Evolutionary conservation across 2,113 vertebrate species (phyloP).

Genomic region (Osmerus eperlanus): DNA sequence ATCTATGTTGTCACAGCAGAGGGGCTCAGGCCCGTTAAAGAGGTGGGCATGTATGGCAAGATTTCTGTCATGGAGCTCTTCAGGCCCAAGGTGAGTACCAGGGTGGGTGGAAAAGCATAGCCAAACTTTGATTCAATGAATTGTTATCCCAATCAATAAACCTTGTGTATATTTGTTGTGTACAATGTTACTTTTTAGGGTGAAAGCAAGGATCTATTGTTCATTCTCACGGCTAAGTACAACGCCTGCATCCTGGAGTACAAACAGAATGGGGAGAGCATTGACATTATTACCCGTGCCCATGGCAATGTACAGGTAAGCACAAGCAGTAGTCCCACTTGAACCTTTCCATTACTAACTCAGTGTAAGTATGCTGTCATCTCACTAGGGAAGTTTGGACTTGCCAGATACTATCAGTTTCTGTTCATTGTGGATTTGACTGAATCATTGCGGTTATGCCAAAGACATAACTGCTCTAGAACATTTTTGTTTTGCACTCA

Average conservation of each 20-base stretch:
- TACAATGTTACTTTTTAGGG: slow-evolving; percentile 70
- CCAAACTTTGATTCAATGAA: too few species aligned
- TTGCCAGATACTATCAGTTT: too few species aligned
- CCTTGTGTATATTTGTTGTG: too few species aligned
- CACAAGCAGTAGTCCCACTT: background rate
- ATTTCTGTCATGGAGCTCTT: slow-evolving; percentile 98
- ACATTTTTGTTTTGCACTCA: too few species aligned
- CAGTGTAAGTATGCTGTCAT: too few species aligned
- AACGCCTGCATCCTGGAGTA: slow-evolving; percentile 98
- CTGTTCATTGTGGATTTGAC: too few species aligned
- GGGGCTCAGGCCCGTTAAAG: slow-evolving; percentile 96
- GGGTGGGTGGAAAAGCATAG: background rate
- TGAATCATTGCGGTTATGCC: too few species aligned
- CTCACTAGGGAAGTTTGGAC: too few species aligned
- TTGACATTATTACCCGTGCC: slow-evolving; percentile 95
- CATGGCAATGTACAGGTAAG: slow-evolving; percentile 96
- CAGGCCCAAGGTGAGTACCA: slow-evolving; percentile 84
- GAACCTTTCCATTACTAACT: background rate
- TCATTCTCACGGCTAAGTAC: slow-evolving; percentile 97
- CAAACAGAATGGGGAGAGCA: slow-evolving; percentile 94
- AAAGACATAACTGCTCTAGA: too few species aligned
- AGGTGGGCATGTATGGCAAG: slow-evolving; percentile 98
- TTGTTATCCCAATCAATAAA: too few species aligned
- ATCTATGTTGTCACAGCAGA: slow-evolving; percentile 96
- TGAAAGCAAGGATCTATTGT: slow-evolving; percentile 93